phyloP scores from a whole-genome alignment of 2,113 vertebrate genomes.

The Apus apus region DNA sequence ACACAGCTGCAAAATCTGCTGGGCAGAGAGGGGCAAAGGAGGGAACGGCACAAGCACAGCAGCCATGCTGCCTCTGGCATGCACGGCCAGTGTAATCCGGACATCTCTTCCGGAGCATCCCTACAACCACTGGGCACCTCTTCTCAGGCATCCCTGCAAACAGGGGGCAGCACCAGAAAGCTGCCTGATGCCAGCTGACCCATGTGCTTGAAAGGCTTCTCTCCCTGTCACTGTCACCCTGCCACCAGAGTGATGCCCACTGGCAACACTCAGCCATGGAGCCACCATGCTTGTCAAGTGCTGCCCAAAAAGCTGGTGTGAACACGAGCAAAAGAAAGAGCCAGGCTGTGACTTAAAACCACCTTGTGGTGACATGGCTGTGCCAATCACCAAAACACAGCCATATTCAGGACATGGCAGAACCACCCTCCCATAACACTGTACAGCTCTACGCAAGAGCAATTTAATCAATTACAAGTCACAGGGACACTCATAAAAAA shows the following conservation, averaged over 20 bases:
- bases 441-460: not conserved
- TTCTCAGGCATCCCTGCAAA: not conserved
- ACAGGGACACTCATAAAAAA: not conserved
- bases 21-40: not conserved
- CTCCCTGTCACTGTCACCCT: accelerated
- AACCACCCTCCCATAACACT: accelerated
- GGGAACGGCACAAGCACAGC: accelerated
- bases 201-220: not conserved
- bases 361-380: accelerated
- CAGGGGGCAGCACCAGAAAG: accelerated
- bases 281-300: accelerated
- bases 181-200: accelerated
- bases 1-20: not conserved
- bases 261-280: accelerated
- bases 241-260: not conserved
- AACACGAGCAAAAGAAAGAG: not conserved
- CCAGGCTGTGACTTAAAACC: not conserved
- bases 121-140: not conserved
- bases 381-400: not conserved
- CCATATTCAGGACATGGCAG: accelerated
- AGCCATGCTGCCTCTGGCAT: not conserved
- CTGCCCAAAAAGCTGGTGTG: not conserved
- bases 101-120: accelerated
- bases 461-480: not conserved
- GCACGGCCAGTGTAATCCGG: accelerated